phyloP scores from a whole-genome alignment of 2,797 vertebrate species.

The Parotocinclus haroldoi region DNA sequence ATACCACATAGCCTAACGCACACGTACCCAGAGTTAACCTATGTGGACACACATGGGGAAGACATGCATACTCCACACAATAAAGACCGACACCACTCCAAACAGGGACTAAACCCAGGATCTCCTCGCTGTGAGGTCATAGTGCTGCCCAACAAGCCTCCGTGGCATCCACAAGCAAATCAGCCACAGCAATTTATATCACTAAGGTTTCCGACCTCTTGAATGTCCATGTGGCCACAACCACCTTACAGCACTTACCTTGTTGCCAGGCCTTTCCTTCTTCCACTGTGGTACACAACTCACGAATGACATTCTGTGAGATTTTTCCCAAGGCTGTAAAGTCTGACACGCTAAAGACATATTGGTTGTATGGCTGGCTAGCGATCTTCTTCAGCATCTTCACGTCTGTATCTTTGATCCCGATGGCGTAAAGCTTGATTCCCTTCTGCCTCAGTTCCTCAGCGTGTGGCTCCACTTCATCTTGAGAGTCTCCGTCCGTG shows the following conservation, averaged over 20 bases:
- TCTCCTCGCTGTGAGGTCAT: too few relatives aligned
- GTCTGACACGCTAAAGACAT: slow-evolving; percentile 84
- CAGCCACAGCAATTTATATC: too few relatives aligned
- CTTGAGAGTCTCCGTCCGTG: slow-evolving; percentile 77
- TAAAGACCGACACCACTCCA: too few relatives aligned
- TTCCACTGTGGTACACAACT: slow-evolving; percentile 72
- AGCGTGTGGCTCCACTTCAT: slow-evolving; percentile 74
- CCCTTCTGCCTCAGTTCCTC: slow-evolving; percentile 69
- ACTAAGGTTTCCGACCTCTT: too few relatives aligned
- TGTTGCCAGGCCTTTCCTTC: slow-evolving; percentile 59
- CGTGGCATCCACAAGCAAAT: too few relatives aligned
- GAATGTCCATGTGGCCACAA: background rate
- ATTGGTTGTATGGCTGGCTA: slow-evolving; percentile 67
- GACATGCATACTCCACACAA: too few relatives aligned
- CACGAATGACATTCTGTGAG: slow-evolving; percentile 65
- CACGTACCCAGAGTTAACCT: too few relatives aligned
- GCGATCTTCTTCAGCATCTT: slow-evolving; percentile 79
- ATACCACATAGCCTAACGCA: too few relatives aligned
- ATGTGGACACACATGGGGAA: too few relatives aligned
- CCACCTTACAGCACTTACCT: slow-evolving; percentile 60
- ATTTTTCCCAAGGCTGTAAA: slow-evolving; percentile 75
- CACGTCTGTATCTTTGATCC: slow-evolving; percentile 81
- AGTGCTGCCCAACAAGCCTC: too few relatives aligned
- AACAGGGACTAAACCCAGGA: too few relatives aligned
- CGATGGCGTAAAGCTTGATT: slow-evolving; percentile 80